phyloP scores from a whole-genome alignment of 2,888 invertebrate species.

The Drosophila neotestacea region DNA sequence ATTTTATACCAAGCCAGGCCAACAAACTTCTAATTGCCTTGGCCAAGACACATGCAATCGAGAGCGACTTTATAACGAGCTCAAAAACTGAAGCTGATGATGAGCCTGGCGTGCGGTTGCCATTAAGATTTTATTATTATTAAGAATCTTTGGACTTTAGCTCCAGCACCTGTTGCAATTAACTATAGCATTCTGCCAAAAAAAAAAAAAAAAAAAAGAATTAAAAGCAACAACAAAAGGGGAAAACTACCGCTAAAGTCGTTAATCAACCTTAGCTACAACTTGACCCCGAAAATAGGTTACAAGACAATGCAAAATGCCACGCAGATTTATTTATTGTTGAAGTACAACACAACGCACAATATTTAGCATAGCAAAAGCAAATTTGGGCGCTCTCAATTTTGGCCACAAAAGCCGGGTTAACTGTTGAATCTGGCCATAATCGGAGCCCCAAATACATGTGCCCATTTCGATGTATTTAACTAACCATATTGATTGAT shows the following conservation, averaged over 20 bases:
- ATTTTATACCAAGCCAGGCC: constrained; percentile 47
- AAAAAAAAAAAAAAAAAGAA: constrained; percentile 35
- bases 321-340: constrained; percentile 52
- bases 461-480: constrained; percentile 30
- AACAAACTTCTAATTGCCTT: constrained; percentile 76
- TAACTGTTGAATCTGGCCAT: constrained; percentile 49
- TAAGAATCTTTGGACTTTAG: constrained; percentile 31
- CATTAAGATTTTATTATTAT: constrained; percentile 63
- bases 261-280: constrained; percentile 57
- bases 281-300: constrained; percentile 60
- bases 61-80: constrained; percentile 54
- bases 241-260: constrained; percentile 43
- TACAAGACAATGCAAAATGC: constrained; percentile 51
- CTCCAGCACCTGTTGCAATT: constrained; percentile 65
- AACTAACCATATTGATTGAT: constrained; percentile 58
- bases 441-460: constrained; percentile 11
- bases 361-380: constrained; percentile 52
- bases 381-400: constrained; percentile 49
- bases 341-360: constrained; percentile 34
- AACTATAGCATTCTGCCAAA: constrained; percentile 39
- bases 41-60: constrained; percentile 59
- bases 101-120: constrained; percentile 47
- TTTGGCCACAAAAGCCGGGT: constrained; percentile 42
- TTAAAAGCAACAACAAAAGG: constrained; percentile 3
- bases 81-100: constrained; percentile 20